Evolutionary conservation across 92 coral and sea anemone species (phyloP).

Genomic region (Muricea muricata): DNA sequence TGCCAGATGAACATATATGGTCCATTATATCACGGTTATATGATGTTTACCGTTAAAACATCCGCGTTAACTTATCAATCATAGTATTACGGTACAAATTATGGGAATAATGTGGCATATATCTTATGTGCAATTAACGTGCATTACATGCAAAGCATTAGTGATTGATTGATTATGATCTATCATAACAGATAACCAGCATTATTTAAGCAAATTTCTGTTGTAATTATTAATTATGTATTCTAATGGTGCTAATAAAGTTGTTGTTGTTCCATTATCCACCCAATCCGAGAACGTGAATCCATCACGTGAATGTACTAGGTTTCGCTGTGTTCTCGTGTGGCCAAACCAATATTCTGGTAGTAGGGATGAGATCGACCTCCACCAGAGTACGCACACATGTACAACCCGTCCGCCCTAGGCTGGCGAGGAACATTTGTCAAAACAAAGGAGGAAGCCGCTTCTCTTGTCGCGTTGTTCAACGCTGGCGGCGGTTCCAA

Average conservation of each 20-base stretch:
- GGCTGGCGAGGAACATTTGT: constrained; percentile 29
- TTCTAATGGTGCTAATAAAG: no score
- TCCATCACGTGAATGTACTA: neutral
- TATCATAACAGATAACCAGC: no score
- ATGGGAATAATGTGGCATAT: no score
- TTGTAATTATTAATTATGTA: no score
- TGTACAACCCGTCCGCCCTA: no score
- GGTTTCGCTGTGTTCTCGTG: constrained; percentile 11
- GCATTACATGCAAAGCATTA: neutral
- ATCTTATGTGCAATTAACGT: neutral
- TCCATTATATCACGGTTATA: no score
- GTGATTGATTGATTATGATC: neutral
- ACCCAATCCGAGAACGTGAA: neutral
- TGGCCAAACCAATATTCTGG: neutral
- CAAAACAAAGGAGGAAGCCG: constrained; percentile 7
- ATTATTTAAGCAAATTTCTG: no score
- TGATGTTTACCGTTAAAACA: no score
- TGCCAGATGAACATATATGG: no score
- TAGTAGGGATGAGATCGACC: neutral
- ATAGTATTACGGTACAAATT: no score
- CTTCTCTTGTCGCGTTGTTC: neutral
- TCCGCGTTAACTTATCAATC: no score
- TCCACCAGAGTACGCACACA: neutral
- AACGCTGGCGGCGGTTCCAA: constrained; percentile 27
- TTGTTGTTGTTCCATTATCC: no score